Base-by-base conservation (phyloP, 2,888 invertebrate genomes). In the Allacma fusca region DNA sequence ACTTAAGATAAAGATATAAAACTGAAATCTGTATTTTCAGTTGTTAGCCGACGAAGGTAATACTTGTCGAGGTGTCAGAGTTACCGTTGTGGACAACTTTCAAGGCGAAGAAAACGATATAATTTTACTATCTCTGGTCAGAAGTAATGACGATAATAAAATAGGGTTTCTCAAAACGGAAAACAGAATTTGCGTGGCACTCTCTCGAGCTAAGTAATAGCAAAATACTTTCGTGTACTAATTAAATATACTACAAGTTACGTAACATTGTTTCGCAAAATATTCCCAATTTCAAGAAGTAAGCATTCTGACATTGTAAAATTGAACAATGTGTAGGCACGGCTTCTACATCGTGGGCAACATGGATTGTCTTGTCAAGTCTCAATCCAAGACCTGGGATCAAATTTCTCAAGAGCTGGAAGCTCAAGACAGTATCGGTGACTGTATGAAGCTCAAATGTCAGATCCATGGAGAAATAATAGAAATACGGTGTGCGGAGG, bases 71-170 rank as follows among this genome's bases (percentile, higher is more conserved):
- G 88, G 89, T 44, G 89, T 93, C 5, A 88, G 89, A 80, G 89
- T 93, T 23, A 89, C 91, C 0, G 91, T 91, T 0, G 91, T 94
- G 0, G 94, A 94, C 86, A 93, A 92, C 85, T 94, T 90, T 84
- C 94, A 94, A 88, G 94, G 94, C 0, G 91, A 93, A 85, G 94
- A 94, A 88, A 91, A 90, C 85, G 91, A 91, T 85, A 93, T 94
- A 84, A 91, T 94, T 73, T 88, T 95, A 81, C 86, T 95, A 78
- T 94, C 94, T 0, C 86, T 95, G 19, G 94, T 94, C 0, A 89
- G 94, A 85, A 94, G 91, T 85, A 94, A 93, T 87, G 86, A 86
- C 67, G 88, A 90, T 19, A 89, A 89, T 70, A 90, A 88, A 78
- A 91, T 93, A 81, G 94, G 94, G 0, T 94, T 93, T 86, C 87